Evolutionary conservation across 1,140 invertebrate species (phyloP).

Genomic region (Limonius californicus): DNA sequence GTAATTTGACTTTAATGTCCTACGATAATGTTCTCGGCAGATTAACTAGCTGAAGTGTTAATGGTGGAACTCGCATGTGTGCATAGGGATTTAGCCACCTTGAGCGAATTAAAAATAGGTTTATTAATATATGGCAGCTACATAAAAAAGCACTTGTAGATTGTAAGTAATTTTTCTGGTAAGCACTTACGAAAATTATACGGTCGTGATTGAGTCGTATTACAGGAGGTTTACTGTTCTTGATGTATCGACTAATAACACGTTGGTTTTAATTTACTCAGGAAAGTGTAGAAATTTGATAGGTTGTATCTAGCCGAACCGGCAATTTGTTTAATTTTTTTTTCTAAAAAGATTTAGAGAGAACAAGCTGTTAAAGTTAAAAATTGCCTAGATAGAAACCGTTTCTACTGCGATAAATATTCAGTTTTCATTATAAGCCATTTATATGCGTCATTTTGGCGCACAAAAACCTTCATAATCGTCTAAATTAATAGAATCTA

Average conservation of each 20-base stretch:
- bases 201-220: not conserved
- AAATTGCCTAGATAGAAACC: no score
- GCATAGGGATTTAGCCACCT: no score
- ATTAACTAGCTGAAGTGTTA: not conserved
- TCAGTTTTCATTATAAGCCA: not conserved
- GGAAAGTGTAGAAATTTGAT: no score
- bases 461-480: not conserved
- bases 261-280: not conserved
- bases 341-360: no score
- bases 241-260: not conserved
- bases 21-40: not conserved
- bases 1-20: not conserved
- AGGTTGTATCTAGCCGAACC: no score
- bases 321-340: not conserved
- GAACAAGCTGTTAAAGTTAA: no score
- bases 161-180: not conserved
- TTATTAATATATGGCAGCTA: not conserved
- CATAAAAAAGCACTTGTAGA: not conserved
- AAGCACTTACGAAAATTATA: not conserved
- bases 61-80: no score
- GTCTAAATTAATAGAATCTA: not conserved
- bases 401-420: not conserved
- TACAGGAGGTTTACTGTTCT: not conserved
- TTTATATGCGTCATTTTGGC: not conserved
- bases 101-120: no score